Conservation (phyloP, 2,888 invertebrate genomes). For the Zhuqinia jingwanae region DNA sequence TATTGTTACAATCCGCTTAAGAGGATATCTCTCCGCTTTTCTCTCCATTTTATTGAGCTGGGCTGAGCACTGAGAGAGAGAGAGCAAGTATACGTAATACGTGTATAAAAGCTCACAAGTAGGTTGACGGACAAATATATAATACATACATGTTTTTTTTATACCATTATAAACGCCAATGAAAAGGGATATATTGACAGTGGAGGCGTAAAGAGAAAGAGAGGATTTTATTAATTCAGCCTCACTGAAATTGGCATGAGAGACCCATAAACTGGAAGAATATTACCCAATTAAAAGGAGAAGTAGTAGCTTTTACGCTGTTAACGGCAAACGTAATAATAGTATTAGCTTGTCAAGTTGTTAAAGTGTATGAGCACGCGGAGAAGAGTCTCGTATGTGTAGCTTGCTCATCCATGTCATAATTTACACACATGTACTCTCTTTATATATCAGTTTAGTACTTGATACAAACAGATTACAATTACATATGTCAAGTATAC, state of each 20-base stretch:
- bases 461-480: too few species aligned
- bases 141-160: too few species aligned
- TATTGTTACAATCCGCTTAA: constrained; percentile 54
- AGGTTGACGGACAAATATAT: too few species aligned
- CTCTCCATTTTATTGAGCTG: constrained; percentile 32
- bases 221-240: constrained; percentile 70
- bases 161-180: constrained; percentile 15
- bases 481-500: not conserved
- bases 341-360: constrained; percentile 25
- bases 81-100: constrained; percentile 9
- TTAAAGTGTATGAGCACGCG: not conserved
- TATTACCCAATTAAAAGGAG: constrained; percentile 69
- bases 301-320: constrained; percentile 53
- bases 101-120: not conserved
- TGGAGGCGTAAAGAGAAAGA: constrained; percentile 2
- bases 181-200: constrained; percentile 56
- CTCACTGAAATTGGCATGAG: constrained; percentile 69
- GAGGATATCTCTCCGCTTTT: constrained; percentile 5
- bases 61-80: constrained; percentile 17
- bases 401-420: constrained; percentile 50
- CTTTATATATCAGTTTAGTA: too few species aligned
- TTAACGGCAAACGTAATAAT: constrained; percentile 51
- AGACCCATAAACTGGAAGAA: constrained; percentile 68
- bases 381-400: not conserved
- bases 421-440: constrained; percentile 42